Conservation (phyloP, 2,888 invertebrate species). For the Coelopa pilipes region DNA sequence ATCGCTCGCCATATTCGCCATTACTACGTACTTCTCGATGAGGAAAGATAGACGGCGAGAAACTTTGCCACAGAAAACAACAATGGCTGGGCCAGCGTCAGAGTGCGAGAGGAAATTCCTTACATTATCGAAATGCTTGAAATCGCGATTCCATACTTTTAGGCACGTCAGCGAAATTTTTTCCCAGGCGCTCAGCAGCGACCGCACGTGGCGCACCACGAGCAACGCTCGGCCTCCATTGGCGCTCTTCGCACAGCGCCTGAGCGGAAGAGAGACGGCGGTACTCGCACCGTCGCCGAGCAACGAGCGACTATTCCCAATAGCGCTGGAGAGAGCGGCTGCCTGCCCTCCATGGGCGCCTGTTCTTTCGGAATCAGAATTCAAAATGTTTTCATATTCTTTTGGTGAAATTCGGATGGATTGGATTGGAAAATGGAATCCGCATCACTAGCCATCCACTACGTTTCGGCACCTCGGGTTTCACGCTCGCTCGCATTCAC, state of each 20-base stretch:
- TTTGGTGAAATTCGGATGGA: conserved; percentile 38
- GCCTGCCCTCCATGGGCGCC: conserved; percentile 43
- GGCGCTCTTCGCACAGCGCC: conserved; percentile 29
- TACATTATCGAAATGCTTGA: conserved; percentile 52
- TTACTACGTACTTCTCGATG: neutral
- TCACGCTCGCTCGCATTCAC: neutral
- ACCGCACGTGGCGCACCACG: conserved; percentile 29
- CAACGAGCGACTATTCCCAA: conserved; percentile 33
- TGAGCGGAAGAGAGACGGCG: conserved; percentile 37
- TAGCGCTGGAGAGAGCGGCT: conserved; percentile 29
- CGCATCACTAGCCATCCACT: neutral
- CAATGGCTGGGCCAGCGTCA: no score
- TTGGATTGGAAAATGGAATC: conserved; percentile 20
- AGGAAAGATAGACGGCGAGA: no score
- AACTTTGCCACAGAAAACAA: no score
- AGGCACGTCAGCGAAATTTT: conserved; percentile 57
- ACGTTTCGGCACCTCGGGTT: neutral
- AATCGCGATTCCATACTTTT: conserved; percentile 54
- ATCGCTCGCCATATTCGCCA: neutral
- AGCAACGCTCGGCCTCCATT: conserved; percentile 29
- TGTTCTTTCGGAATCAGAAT: conserved; percentile 53
- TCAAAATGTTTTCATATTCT: conserved; percentile 54
- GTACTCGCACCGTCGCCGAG: neutral
- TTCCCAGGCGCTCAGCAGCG: conserved; percentile 46
- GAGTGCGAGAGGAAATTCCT: conserved; percentile 35